Percentiles rank a stretch among this genome's conserved stretches.
phyloP scores from a whole-genome alignment of 2,797 vertebrate genomes.

The Leptodactylus fallax region DNA sequence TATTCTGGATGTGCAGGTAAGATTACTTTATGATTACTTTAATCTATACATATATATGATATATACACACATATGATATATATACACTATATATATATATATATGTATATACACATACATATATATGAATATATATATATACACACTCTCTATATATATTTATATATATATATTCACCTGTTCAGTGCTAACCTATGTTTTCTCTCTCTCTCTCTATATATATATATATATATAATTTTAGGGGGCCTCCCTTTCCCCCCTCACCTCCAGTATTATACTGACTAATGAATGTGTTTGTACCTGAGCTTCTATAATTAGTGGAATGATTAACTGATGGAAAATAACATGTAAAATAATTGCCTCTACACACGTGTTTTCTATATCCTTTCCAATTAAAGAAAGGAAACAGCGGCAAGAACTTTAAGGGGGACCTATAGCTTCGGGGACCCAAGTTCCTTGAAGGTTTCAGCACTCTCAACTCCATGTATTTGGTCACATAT shows the following conservation, averaged over 20 bases:
- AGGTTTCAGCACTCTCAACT: slow-evolving; percentile 44
- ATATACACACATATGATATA: background rate
- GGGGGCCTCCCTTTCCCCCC: background rate
- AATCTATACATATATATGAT: too few species aligned
- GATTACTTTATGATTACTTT: background rate
- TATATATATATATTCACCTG: too few species aligned
- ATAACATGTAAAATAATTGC: slow-evolving; percentile 63
- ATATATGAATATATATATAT: background rate
- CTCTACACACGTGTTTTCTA: slow-evolving; percentile 68
- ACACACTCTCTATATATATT: background rate
- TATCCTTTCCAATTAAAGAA: slow-evolving; percentile 68
- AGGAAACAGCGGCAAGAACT: slow-evolving; percentile 66
- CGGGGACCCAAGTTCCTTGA: slow-evolving; percentile 28
- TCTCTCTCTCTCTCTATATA: background rate
- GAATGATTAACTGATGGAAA: slow-evolving; percentile 71
- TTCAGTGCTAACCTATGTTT: too few species aligned
- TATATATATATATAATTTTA: background rate
- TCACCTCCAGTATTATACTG: background rate
- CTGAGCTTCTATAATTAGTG: slow-evolving; percentile 67
- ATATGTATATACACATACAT: background rate
- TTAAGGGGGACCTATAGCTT: slow-evolving; percentile 52
- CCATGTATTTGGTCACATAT: background rate
- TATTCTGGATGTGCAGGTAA: slow-evolving; percentile 34
- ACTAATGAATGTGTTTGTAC: slow-evolving; percentile 24
- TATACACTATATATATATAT: background rate